These are phyloP conservation scores for Synanthedon andrenaeformis DNA, from an alignment of 2,888 invertebrate genomes.

Conservation along the genomic window DNA sequence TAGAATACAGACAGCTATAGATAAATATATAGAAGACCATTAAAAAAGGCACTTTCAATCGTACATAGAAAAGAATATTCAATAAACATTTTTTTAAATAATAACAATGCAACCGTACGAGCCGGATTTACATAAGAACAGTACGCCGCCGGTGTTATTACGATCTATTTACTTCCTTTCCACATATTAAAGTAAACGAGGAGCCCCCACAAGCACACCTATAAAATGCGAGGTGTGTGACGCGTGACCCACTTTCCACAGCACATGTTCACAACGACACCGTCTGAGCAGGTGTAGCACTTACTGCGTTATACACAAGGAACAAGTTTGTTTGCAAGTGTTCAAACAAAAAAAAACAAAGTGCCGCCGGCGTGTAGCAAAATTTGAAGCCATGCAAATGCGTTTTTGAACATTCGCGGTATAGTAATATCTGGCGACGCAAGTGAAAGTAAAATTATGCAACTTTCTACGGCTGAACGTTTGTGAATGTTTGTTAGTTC, in stretches of 20 bases:
- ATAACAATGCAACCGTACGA: not conserved
- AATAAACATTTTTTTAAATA: not conserved
- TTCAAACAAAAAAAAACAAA: slow-evolving; percentile 17
- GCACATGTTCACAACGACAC: slow-evolving; percentile 49
- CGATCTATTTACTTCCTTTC: slow-evolving; percentile 20
- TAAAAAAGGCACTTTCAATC: no score
- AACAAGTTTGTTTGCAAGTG: slow-evolving; percentile 21
- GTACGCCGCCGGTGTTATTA: slow-evolving; percentile 5
- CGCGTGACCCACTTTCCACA: slow-evolving; percentile 62
- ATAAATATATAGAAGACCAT: no score
- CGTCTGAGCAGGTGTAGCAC: slow-evolving; percentile 18
- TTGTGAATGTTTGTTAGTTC: not conserved
- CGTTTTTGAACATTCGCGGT: slow-evolving; percentile 47
- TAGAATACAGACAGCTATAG: no score
- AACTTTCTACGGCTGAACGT: slow-evolving; percentile 53
- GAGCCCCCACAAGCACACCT: slow-evolving; percentile 45
- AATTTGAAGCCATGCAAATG: slow-evolving; percentile 48
- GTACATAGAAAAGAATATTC: not conserved
- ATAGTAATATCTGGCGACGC: slow-evolving; percentile 39
- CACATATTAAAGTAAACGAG: slow-evolving; percentile 35
- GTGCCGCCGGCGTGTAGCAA: slow-evolving; percentile 32
- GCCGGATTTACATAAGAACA: not conserved
- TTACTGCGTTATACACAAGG: slow-evolving; percentile 32
- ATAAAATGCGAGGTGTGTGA: slow-evolving; percentile 64
- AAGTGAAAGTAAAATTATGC: slow-evolving; percentile 67